Base-by-base conservation (phyloP, 2,113 vertebrate genomes). In the Paracanthobrama guichenoti region DNA sequence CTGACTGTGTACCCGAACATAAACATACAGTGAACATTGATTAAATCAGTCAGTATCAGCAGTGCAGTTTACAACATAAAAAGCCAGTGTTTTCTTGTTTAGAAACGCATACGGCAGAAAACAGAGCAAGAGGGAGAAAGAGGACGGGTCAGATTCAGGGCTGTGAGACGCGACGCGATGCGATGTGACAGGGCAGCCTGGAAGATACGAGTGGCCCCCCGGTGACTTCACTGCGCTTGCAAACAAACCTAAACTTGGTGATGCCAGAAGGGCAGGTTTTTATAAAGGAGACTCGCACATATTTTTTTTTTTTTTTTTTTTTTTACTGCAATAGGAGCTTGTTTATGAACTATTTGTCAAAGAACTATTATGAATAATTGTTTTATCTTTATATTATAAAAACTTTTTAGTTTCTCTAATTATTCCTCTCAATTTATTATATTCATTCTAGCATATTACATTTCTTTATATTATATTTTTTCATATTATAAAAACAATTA, bases 121-220 rank as follows among this genome's bases (percentile, higher is more conserved):
- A 57, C 35, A 44, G 39, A 62, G 55, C 3, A 57, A 24, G 35
- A 62, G n/a, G 7, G 59, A 79, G 35, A 39, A 16, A 18, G 55
- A 69, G 42, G 44, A 67, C 16, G 48, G 35, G 60, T 53, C 11
- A n/a, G 57, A 50, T 12, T 22, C 18, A 81, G 55, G 18, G 5
- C 50, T 53, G 78, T 39, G 42, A 69, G 64, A 82, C 12, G 62
- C 18, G 76, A 92, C 91, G 59, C 8, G 55, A 88, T 91, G 77
- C 4, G 55, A 88, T 90, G 77, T 93, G 93, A 93, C 94, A 93
- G 89, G 28, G 59, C 74, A 85, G 92, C 90, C 90, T 92, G 26
- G 86, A 88, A 91, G 93, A 91, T 67, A 92, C 64, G 80, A 85
- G 75, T 90, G 93, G 92, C 93, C 93, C 90, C 86, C 90, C 79